A percentile compares a stretch with the other conserved stretches of the same genome.
Conservation (phyloP, 1,140 invertebrate species). For the Formica selysi region DNA sequence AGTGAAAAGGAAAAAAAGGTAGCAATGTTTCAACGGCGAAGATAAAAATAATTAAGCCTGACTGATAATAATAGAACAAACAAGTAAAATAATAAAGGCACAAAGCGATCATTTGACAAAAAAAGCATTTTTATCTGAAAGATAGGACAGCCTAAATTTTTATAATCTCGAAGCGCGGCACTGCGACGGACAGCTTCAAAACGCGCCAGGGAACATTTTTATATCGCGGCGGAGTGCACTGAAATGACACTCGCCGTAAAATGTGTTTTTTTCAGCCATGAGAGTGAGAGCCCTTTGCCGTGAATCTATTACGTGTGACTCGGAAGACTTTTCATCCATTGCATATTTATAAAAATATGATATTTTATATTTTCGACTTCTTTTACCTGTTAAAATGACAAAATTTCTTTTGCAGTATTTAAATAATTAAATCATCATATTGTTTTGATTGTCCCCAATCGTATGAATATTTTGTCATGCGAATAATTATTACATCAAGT, state of each 20-base stretch:
- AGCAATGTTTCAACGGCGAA: background rate
- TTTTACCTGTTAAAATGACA: background rate
- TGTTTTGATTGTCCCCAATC: slow-evolving; percentile 4
- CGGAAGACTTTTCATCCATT: slow-evolving; percentile 58
- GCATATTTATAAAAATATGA: slow-evolving; percentile 53
- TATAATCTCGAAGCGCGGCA: slow-evolving; percentile 54
- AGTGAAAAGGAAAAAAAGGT: background rate
- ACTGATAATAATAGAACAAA: slow-evolving; percentile 29
- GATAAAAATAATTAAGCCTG: slow-evolving; percentile 42
- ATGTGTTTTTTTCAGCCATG: slow-evolving; percentile 63
- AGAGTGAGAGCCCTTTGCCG: slow-evolving; percentile 47
- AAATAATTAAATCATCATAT: slow-evolving; percentile 35
- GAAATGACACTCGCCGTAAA: slow-evolving; percentile 66
- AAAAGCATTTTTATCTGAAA: slow-evolving; percentile 57
- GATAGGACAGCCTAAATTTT: slow-evolving; percentile 47
- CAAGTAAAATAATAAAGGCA: slow-evolving; percentile 40
- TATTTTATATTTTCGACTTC: slow-evolving; percentile 21
- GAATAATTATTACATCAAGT: slow-evolving; percentile 18
- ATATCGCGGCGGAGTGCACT: slow-evolving; percentile 56
- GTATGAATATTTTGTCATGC: slow-evolving; percentile 10
- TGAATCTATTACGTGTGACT: slow-evolving; percentile 58
- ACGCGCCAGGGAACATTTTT: slow-evolving; percentile 71
- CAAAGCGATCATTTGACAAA: slow-evolving; percentile 53
- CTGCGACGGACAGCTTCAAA: slow-evolving; percentile 72
- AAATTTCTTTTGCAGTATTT: slow-evolving; percentile 19